These are phyloP conservation scores for Channa maculata DNA, from an alignment of 2,113 vertebrate genomes.

Conservation along the genomic window DNA sequence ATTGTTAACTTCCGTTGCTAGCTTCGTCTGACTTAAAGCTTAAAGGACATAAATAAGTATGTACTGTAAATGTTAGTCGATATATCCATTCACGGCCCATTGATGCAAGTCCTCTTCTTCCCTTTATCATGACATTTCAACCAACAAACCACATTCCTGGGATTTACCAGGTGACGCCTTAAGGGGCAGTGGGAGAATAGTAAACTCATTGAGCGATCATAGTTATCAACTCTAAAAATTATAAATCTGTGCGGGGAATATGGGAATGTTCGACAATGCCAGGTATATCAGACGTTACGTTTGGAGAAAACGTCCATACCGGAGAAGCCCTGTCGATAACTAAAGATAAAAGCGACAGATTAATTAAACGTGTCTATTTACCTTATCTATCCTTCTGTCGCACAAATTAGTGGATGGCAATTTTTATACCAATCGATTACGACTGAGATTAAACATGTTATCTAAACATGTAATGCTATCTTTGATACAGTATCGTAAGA, in stretches of 20 bases:
- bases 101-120: conserved; percentile 27
- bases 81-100: conserved; percentile 46
- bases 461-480: too few relatives aligned
- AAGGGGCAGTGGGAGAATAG: conserved; percentile 2
- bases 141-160: conserved; percentile 27
- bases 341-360: too few relatives aligned
- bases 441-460: too few relatives aligned
- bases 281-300: neutral
- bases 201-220: rapidly evolving
- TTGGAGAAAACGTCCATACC: neutral
- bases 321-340: rapidly evolving
- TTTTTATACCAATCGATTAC: too few relatives aligned
- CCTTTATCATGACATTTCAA: conserved; percentile 38
- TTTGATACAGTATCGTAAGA: too few relatives aligned
- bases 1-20: conserved; percentile 42
- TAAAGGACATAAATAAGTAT: neutral
- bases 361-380: too few relatives aligned
- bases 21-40: neutral
- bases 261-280: neutral
- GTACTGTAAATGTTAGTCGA: conserved; percentile 52
- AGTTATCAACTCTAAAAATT: neutral
- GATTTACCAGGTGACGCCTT: conserved; percentile 68
- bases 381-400: neutral
- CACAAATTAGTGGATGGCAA: neutral
- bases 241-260: too few relatives aligned